Evolutionary conservation across 2,888 invertebrate species (phyloP).

Genomic region (Hirtodrosophila confusa): DNA sequence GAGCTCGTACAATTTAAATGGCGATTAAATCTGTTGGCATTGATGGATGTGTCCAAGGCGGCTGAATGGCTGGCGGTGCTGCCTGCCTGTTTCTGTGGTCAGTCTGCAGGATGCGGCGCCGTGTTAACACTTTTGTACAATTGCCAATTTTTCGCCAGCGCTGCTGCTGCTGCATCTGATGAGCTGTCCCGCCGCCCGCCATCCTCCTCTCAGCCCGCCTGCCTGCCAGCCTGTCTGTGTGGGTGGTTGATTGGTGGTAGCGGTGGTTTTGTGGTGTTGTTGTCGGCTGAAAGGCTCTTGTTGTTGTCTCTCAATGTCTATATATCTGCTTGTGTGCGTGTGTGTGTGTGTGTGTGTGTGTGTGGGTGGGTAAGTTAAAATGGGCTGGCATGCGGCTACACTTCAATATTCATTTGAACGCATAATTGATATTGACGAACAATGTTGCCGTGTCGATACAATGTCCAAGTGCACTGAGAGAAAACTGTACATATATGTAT

Average conservation of each 20-base stretch:
- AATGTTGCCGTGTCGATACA: conserved; percentile 69
- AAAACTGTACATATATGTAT: background rate
- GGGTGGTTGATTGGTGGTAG: conserved; percentile 31
- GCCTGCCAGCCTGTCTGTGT: conserved; percentile 10
- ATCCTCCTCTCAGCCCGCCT: conserved; percentile 5
- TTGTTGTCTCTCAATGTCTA: conserved; percentile 7
- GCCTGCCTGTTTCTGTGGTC: conserved; percentile 57
- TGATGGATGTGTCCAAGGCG: conserved; percentile 80
- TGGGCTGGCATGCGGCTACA: conserved; percentile 71
- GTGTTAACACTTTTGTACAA: conserved; percentile 81
- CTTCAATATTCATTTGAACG: conserved; percentile 81
- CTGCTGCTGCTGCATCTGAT: conserved; percentile 50
- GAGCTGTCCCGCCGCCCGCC: conserved; percentile 42
- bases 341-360: conserved; percentile 9
- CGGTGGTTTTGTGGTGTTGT: conserved; percentile 61
- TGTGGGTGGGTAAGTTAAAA: conserved; percentile 27
- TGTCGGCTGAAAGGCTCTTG: conserved; percentile 29
- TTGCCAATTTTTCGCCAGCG: conserved; percentile 71
- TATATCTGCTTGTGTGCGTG: no score
- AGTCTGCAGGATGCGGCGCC: conserved; percentile 76
- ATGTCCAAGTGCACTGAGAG: conserved; percentile 47
- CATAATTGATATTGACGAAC: conserved; percentile 81
- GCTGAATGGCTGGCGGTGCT: conserved; percentile 28
- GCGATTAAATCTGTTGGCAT: conserved; percentile 82
- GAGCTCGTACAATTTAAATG: conserved; percentile 79